These are phyloP conservation scores for Prionailurus viverrinus DNA, from an alignment of 2,113 vertebrate species.

Conservation along the genomic window DNA sequence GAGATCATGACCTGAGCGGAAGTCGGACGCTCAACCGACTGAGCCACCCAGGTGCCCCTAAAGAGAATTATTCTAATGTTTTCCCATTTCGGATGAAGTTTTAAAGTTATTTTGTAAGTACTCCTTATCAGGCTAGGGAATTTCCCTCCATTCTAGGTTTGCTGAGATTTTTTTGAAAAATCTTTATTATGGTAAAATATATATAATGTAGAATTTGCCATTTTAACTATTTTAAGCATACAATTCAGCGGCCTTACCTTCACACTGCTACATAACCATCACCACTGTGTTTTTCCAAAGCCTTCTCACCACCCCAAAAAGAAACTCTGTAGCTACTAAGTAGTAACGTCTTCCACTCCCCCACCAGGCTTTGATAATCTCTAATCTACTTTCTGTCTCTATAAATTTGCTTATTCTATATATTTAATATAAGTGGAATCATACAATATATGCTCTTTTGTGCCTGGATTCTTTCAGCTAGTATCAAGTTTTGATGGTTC, in stretches of 20 bases:
- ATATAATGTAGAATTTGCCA: background rate
- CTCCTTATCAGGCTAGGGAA: conserved; percentile 14
- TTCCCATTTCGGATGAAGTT: background rate
- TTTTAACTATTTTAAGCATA: background rate
- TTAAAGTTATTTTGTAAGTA: conserved; percentile 30
- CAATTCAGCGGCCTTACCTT: background rate
- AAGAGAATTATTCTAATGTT: conserved; percentile 9
- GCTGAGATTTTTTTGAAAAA: background rate
- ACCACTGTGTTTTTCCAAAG: background rate
- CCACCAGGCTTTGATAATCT: background rate
- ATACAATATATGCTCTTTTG: background rate
- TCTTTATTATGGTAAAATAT: background rate
- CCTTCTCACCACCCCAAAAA: background rate
- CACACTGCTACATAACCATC: background rate
- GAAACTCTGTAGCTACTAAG: background rate
- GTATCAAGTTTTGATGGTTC: background rate
- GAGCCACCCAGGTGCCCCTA: background rate
- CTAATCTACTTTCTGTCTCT: background rate
- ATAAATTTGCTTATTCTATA: background rate
- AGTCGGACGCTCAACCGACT: too few relatives aligned
- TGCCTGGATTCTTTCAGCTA: background rate
- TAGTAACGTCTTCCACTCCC: background rate
- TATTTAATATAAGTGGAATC: background rate
- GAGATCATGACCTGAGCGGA: too few relatives aligned
- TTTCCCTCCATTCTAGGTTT: background rate